Evolutionary conservation across 2,113 vertebrate species (phyloP).

Genomic region (Oryzias curvinotus): DNA sequence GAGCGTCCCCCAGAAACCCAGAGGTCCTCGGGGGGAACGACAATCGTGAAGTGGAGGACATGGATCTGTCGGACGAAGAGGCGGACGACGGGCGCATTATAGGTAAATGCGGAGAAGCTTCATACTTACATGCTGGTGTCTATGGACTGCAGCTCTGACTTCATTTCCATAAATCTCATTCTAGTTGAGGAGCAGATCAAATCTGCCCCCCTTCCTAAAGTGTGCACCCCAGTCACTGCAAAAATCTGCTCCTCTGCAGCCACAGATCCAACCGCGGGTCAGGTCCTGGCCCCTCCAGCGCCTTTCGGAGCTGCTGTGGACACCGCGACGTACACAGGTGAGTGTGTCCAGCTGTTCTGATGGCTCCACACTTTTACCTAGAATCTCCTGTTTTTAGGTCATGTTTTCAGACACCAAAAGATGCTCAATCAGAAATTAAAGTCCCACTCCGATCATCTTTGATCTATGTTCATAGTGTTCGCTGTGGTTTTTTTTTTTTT

Average conservation of each 20-base stretch:
- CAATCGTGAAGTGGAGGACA: slow-evolving; percentile 93
- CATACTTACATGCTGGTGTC: too few species aligned
- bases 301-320: slow-evolving; percentile 20
- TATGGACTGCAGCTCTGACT: background rate
- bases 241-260: slow-evolving; percentile 29
- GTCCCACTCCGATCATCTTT: too few species aligned
- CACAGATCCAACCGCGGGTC: slow-evolving; percentile 18
- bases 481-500: too few species aligned
- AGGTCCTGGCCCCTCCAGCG: slow-evolving; percentile 9
- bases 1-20: slow-evolving; percentile 55
- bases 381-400: background rate
- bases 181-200: slow-evolving; percentile 87
- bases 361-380: background rate
- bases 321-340: slow-evolving; percentile 90
- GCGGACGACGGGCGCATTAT: slow-evolving; percentile 81
- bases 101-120: slow-evolving; percentile 67
- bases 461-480: too few species aligned
- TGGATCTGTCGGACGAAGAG: slow-evolving; percentile 93
- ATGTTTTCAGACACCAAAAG: too few species aligned
- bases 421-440: too few species aligned
- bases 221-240: slow-evolving; percentile 41
- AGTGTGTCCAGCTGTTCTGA: slow-evolving; percentile 41
- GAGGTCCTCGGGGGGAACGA: slow-evolving; percentile 71
- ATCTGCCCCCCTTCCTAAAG: slow-evolving; percentile 29
- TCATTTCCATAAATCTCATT: background rate